Conservation (phyloP, 1,140 invertebrate genomes). For the Agrypnia vestita region DNA sequence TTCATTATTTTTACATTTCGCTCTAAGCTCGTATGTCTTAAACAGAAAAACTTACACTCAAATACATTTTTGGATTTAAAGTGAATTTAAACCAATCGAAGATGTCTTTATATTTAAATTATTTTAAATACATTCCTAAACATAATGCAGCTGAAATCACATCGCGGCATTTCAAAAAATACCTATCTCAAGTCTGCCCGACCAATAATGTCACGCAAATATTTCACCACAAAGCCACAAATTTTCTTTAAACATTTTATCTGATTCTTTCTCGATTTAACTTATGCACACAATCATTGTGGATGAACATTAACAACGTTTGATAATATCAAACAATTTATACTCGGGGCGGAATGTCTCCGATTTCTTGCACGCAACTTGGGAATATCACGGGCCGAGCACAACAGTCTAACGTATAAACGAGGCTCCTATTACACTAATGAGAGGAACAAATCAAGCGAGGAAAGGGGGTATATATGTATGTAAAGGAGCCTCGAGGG, state of each 20-base stretch:
- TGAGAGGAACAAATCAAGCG: slow-evolving; percentile 49
- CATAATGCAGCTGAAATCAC: too few relatives aligned
- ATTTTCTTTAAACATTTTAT: slow-evolving; percentile 18
- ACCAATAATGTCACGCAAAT: slow-evolving; percentile 17
- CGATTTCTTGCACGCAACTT: slow-evolving; percentile 41
- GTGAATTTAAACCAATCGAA: too few relatives aligned
- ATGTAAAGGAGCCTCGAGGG: slow-evolving; percentile 8
- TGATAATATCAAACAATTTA: slow-evolving; percentile 46
- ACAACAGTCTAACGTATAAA: slow-evolving; percentile 37
- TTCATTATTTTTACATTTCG: too few relatives aligned
- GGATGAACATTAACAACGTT: slow-evolving; percentile 42
- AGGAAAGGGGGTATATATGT: slow-evolving; percentile 7
- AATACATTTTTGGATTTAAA: too few relatives aligned
- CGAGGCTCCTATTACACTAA: slow-evolving; percentile 45
- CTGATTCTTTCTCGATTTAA: slow-evolving; percentile 28
- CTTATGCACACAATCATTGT: slow-evolving; percentile 32
- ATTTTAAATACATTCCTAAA: too few relatives aligned
- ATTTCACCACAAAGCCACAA: slow-evolving; percentile 3
- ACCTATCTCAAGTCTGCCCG: not conserved
- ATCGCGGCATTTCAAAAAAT: too few relatives aligned
- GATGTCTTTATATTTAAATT: too few relatives aligned
- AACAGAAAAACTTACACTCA: too few relatives aligned
- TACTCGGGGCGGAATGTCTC: slow-evolving; percentile 38
- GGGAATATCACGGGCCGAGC: slow-evolving; percentile 29
- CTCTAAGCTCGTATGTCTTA: too few relatives aligned